A percentile compares a stretch with the other conserved stretches of the same genome.
phyloP scores from a whole-genome alignment of 2,797 vertebrate species.

The Sphenodon punctatus region DNA sequence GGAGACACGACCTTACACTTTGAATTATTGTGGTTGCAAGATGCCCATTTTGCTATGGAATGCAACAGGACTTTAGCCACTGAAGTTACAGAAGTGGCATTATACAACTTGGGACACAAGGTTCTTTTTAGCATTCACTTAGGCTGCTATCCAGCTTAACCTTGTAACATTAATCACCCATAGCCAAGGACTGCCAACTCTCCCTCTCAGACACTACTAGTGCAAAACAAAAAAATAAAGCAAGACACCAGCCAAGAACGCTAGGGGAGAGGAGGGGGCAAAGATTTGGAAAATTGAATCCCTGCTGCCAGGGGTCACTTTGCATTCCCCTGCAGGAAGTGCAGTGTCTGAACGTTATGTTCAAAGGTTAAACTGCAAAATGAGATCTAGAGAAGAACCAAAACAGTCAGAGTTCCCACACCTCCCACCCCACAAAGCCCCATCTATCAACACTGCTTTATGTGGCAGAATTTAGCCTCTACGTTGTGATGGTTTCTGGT shows the following conservation, averaged over 20 bases:
- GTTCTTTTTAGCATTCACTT: neutral
- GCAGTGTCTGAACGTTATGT: neutral
- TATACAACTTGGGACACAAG: neutral
- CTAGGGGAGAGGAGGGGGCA: neutral
- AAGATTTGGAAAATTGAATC: neutral
- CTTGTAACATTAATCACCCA: neutral
- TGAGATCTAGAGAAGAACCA: neutral
- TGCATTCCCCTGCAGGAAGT: neutral
- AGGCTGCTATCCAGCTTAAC: neutral
- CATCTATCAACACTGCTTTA: too few species aligned
- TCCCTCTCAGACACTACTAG: neutral
- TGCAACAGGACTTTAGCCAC: neutral
- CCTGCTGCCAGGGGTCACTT: neutral
- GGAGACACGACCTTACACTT: neutral
- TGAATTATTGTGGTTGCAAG: neutral
- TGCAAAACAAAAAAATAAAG: neutral
- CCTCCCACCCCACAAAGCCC: too few species aligned
- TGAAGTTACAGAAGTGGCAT: neutral
- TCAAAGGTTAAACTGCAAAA: neutral
- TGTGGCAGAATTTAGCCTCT: too few species aligned
- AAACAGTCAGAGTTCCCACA: neutral
- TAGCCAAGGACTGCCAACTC: neutral
- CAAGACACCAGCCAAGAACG: neutral
- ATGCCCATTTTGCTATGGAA: neutral
- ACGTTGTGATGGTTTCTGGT: too few species aligned